Percentiles rank a stretch among this genome's conserved stretches.
Conservation (phyloP, 2,113 vertebrate species). For the Rhinogobius similis region DNA sequence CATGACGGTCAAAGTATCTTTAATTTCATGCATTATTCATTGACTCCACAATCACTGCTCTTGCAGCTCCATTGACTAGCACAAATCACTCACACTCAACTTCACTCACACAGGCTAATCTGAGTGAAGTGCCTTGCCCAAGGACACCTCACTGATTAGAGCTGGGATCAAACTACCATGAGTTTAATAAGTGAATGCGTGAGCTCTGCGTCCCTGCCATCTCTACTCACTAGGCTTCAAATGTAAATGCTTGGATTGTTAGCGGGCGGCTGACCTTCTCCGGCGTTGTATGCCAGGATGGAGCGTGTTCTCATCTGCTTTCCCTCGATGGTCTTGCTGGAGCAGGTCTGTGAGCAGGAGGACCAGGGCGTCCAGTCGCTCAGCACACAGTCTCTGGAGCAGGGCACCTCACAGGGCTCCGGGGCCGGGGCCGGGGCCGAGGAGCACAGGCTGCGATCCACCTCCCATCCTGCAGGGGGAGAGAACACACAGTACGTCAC, state of each 20-base stretch:
- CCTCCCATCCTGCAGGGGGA: slow-evolving; percentile 80
- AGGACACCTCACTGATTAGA: not conserved
- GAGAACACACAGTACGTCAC: not conserved
- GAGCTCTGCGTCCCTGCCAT: too few relatives aligned
- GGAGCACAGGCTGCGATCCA: slow-evolving; percentile 85
- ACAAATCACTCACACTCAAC: not conserved
- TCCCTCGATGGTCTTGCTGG: slow-evolving; percentile 93
- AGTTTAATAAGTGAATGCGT: too few relatives aligned
- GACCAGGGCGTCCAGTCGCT: slow-evolving; percentile 92
- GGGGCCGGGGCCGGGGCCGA: slow-evolving; percentile 83
- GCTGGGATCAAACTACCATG: not conserved
- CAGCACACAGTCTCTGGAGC: slow-evolving; percentile 92
- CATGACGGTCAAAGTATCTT: not conserved
- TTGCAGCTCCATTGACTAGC: not conserved
- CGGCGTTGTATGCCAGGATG: slow-evolving; percentile 88
- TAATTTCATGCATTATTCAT: not conserved
- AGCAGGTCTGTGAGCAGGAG: slow-evolving; percentile 97
- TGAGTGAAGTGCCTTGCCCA: not conserved
- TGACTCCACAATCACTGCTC: not conserved
- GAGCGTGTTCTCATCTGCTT: slow-evolving; percentile 90
- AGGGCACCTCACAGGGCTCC: slow-evolving; percentile 85
- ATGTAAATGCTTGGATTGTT: too few relatives aligned
- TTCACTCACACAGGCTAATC: not conserved
- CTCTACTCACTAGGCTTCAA: too few relatives aligned
- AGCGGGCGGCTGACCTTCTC: slow-evolving; percentile 85